Base-by-base conservation (phyloP, 2,888 invertebrate genomes). In the Ariolimax columbianus region DNA sequence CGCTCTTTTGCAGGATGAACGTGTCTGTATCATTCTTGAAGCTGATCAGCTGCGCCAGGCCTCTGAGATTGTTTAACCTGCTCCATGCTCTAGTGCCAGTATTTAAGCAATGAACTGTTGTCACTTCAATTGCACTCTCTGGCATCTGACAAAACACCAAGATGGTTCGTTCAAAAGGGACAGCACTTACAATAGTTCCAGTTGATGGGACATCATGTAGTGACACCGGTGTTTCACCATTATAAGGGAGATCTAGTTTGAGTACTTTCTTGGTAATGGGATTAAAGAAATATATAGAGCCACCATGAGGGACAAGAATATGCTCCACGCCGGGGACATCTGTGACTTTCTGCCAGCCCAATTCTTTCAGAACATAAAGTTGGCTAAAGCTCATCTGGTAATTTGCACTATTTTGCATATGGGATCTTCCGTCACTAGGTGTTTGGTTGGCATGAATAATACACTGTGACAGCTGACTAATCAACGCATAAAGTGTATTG, bases 211-310 rank as follows among this genome's bases (percentile, higher is more conserved):
- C 38, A 63, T 59, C n/a, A 1, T 36, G 63, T n/a, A 78, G n/a
- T n/a, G 36, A 0, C 26, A 9, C 6, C 26, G 4, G 30, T 33
- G n/a, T 26, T 59, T 36, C 2, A 19, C 23, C 9, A 26, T 30
- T 30, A 30, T 26, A 51, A 17, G 75, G 51, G 3, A 36, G 36
- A 17, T 75, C 33, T 9, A 51, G 75, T 30, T 51, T 75, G 26
- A 33, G n/a, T 4, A 75, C 75, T 30, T 47, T 51, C 51, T 33
- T 78, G n/a, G 11, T 63, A 14, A 11, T n/a, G 14, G 26, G 55
- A 7, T 78, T 36, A n/a, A 78, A 59, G 38, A 78, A 78, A 55
- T 78, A 78, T 23, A 78, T 78, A 23, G n/a, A 78, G 4, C 26
- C 38, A 59, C 55, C 55, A 55, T 30, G 38, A 17, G 78, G 3